These are phyloP conservation scores for Pimpla rufipes DNA, from an alignment of 2,888 invertebrate species.

Conservation along the genomic window DNA sequence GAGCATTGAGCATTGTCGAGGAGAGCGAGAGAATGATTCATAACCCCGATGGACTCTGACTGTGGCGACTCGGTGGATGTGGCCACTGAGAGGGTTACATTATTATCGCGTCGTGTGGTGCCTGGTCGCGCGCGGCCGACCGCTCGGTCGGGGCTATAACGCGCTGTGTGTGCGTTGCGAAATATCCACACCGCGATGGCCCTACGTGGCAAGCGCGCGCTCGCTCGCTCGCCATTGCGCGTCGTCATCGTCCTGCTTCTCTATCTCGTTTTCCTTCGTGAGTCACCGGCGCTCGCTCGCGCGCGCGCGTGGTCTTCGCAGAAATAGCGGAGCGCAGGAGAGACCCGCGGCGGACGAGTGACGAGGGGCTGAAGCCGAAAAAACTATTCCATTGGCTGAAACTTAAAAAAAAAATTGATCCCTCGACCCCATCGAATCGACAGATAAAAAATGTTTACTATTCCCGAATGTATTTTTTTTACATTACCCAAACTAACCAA, in stretches of 20 bases:
- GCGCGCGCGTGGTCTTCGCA: conserved; percentile 38
- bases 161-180: conserved; percentile 48
- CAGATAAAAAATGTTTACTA: too few species aligned
- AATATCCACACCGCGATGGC: conserved; percentile 49
- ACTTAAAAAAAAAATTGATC: too few species aligned
- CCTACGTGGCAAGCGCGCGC: too few species aligned
- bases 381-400: not conserved
- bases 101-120: conserved; percentile 50
- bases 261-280: conserved; percentile 38
- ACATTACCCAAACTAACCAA: too few species aligned
- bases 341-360: not conserved
- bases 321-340: conserved; percentile 16
- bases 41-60: conserved; percentile 46
- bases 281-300: conserved; percentile 41
- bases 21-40: conserved; percentile 48
- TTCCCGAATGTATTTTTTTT: too few species aligned
- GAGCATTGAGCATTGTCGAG: conserved; percentile 8
- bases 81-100: conserved; percentile 48
- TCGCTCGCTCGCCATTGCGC: conserved; percentile 27
- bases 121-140: conserved; percentile 27
- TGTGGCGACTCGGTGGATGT: conserved; percentile 24
- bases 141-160: conserved; percentile 16
- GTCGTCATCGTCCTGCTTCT: conserved; percentile 35
- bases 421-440: too few species aligned
- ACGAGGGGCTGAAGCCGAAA: not conserved